A percentile compares a stretch with the other conserved stretches of the same genome.
phyloP scores from a whole-genome alignment of 2,113 vertebrate genomes.

The Cisticola juncidis region DNA sequence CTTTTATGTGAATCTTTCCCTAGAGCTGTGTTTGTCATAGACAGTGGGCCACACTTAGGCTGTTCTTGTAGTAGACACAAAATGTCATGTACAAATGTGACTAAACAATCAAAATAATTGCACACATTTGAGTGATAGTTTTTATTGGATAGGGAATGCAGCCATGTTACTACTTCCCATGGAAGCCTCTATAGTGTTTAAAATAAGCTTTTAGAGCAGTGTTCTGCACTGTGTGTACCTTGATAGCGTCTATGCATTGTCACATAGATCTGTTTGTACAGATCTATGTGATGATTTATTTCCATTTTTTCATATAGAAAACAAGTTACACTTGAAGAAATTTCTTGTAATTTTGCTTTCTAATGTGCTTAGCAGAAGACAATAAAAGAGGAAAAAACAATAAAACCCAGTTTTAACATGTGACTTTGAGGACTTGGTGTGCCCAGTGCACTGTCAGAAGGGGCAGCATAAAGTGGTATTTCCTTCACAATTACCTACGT shows the following conservation, averaged over 20 bases:
- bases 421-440: background rate
- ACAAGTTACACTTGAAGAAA: background rate
- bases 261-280: background rate
- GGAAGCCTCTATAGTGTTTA: background rate
- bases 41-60: too few species aligned
- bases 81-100: background rate
- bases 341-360: background rate
- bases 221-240: background rate
- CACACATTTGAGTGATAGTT: background rate
- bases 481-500: accelerated
- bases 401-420: background rate
- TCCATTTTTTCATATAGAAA: background rate
- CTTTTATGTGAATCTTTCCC: background rate
- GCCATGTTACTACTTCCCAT: background rate
- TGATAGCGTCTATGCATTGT: background rate
- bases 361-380: background rate
- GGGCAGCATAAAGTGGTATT: background rate
- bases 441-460: background rate
- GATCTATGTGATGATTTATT: background rate
- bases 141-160: background rate
- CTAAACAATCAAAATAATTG: background rate
- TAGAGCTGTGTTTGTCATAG: background rate
- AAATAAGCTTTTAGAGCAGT: background rate
- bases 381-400: background rate
- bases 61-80: background rate